These are phyloP conservation scores for Ophiothrix spiculata DNA, from an alignment of 35 echinoderm and acorn worm genomes.

Conservation along the genomic window DNA sequence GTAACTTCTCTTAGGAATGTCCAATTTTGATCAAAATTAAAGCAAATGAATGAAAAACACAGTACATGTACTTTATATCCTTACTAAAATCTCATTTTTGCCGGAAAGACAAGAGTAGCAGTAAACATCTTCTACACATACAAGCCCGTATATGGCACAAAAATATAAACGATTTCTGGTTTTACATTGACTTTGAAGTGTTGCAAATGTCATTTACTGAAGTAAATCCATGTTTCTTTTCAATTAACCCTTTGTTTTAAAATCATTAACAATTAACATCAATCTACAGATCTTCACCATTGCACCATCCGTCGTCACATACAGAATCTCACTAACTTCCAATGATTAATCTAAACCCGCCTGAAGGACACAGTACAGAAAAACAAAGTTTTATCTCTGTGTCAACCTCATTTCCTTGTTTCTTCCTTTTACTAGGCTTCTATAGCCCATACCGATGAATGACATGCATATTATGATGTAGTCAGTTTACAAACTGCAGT, in stretches of 20 bases:
- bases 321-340: too few species aligned
- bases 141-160: too few species aligned
- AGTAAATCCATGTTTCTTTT: background rate
- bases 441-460: background rate
- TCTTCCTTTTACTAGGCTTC: background rate
- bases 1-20: too few species aligned
- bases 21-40: too few species aligned
- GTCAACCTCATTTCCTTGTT: background rate
- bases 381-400: constrained; percentile 4
- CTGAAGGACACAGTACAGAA: background rate
- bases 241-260: background rate
- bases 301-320: background rate
- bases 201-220: background rate
- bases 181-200: background rate
- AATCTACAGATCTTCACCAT: background rate
- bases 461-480: background rate
- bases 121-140: too few species aligned
- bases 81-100: too few species aligned
- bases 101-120: too few species aligned
- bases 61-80: too few species aligned
- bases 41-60: too few species aligned
- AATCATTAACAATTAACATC: background rate
- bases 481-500: too few species aligned
- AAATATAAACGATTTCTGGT: background rate
- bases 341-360: background rate